Conservation (phyloP, 2,113 vertebrate species). For the Mandrillus leucophaeus region DNA sequence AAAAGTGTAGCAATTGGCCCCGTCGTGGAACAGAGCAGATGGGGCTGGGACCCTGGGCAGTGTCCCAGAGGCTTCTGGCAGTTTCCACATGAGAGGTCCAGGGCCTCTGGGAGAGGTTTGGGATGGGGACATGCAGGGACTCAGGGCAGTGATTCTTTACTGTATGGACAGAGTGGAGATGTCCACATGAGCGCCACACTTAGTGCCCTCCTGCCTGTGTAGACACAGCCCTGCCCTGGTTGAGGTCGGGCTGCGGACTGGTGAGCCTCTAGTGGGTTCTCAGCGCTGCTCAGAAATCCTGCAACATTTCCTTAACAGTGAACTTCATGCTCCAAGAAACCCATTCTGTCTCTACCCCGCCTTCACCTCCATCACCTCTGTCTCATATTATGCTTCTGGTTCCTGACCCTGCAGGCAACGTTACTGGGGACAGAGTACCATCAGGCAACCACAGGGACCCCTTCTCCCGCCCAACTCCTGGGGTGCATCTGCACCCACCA, state of each 20-base stretch:
- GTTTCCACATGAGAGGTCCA: not conserved
- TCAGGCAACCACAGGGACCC: not conserved
- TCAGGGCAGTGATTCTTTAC: not conserved
- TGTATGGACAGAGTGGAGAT: not conserved
- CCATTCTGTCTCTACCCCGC: not conserved
- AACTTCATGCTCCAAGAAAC: not conserved
- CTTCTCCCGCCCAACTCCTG: no score
- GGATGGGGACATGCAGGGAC: rapidly evolving
- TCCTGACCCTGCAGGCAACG: not conserved
- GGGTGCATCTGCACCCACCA: not conserved
- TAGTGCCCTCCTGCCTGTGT: not conserved
- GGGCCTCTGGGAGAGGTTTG: not conserved
- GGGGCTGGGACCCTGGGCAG: not conserved
- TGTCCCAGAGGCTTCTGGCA: not conserved
- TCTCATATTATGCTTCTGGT: not conserved
- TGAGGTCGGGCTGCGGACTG: not conserved
- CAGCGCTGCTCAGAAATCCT: not conserved
- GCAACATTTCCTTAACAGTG: not conserved
- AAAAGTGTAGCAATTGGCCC: no score
- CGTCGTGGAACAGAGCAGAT: not conserved
- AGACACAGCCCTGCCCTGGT: not conserved
- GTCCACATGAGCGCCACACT: not conserved
- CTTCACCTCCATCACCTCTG: not conserved
- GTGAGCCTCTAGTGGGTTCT: not conserved
- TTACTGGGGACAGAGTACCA: not conserved